Evolutionary conservation across 2,113 vertebrate genomes (phyloP), one percentile per base, ranked within the genome.

Genomic region (Struthidea cinerea): DNA sequence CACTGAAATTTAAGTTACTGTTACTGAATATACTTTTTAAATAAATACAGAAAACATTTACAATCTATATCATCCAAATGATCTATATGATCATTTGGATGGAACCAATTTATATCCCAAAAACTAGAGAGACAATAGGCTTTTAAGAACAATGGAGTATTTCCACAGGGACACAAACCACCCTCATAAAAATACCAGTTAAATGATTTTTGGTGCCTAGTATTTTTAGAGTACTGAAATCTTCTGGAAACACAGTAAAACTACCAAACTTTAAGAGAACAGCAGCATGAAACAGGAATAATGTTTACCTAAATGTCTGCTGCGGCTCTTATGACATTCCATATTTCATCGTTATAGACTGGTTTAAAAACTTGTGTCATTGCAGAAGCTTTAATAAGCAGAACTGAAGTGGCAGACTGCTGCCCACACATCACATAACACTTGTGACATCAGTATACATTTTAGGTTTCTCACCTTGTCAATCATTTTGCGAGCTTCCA

Each of bases 401-500:
- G 49, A 87, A 77, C 3, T 44, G 22, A 64, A 87, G 60, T 21
- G 13, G 8, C 1, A 75, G 46, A 46, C 35, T 55, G 52, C 15
- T 70, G 77, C 32, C 69, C 30, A 57, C 35, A 37, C 18, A 87
- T 27, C 11, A 42, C 32, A 8, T 30, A 84, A 16, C 16, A 33
- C 14, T 59, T 75, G 7, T 19, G 87, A 37, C 8, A 79, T 28
- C 60, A 50, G 20, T 27, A 69, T 15, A 35, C 7, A 20, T 46
- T 90, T 80, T 56, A 84, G 15, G 20, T 47, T 60, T 70, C 97
- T 94, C 98, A 99, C 99, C 99, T 99, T 99, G 97, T 99, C 99
- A 94, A 99, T 99, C 99, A 99, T 99, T 94, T 98, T 99, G 55
- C 99, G 98, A 84, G 99, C 99, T 98, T 99, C 99, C 97, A 99